Conservation (phyloP, 2,113 vertebrate genomes). For the Notothenia coriiceps region DNA sequence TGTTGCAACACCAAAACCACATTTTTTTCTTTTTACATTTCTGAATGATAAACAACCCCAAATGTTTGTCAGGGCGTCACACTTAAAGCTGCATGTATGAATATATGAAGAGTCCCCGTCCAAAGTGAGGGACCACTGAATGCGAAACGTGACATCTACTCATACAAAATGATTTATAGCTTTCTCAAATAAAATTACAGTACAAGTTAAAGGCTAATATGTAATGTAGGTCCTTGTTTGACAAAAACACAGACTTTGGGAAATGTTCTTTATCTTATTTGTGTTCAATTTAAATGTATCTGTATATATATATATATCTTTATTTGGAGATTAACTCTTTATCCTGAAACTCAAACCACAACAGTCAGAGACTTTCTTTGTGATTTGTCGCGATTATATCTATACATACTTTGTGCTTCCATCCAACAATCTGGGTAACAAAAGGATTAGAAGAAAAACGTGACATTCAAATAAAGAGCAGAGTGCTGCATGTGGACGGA, state of each 20-base stretch:
- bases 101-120: constrained; percentile 54
- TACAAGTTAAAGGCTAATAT: constrained; percentile 4
- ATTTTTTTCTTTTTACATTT: constrained; percentile 44
- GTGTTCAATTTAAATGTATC: too few relatives aligned
- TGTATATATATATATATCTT: neutral
- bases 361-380: constrained; percentile 34
- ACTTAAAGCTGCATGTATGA: constrained; percentile 63
- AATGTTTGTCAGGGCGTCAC: constrained; percentile 26
- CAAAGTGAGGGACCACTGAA: neutral
- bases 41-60: constrained; percentile 28
- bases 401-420: constrained; percentile 48
- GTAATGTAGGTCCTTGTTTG: constrained; percentile 37
- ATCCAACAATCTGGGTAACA: constrained; percentile 40
- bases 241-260: constrained; percentile 25
- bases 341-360: constrained; percentile 51
- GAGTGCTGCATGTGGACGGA: constrained; percentile 41
- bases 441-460: constrained; percentile 24
- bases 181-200: constrained; percentile 13
- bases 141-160: constrained; percentile 9
- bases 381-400: constrained; percentile 24
- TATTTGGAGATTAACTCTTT: constrained; percentile 57
- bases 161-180: constrained; percentile 8
- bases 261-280: neutral
- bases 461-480: constrained; percentile 28
- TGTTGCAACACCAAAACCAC: constrained; percentile 40